These are phyloP conservation scores for Chymomyza costata DNA, from an alignment of 1,140 invertebrate genomes.

Conservation along the genomic window DNA sequence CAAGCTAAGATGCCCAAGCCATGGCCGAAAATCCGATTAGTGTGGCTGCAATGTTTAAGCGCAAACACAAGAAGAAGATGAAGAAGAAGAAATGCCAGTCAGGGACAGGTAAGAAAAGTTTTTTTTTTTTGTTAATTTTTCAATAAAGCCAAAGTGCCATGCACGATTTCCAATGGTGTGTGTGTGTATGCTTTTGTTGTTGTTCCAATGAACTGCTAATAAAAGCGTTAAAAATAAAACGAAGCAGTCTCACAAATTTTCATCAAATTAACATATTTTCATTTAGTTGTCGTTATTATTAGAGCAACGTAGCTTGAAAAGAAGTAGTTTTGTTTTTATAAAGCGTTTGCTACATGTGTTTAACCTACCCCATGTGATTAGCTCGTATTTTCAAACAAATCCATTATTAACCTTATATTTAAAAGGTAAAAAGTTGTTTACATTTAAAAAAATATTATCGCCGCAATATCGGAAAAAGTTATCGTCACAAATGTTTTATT, in stretches of 20 bases:
- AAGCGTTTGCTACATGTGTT: too few relatives aligned
- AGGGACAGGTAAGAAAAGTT: too few relatives aligned
- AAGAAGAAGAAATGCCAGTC: neutral
- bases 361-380: too few relatives aligned
- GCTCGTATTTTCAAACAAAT: too few relatives aligned
- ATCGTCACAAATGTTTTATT: too few relatives aligned
- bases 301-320: too few relatives aligned
- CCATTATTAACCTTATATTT: too few relatives aligned
- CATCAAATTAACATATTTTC: constrained; percentile 68
- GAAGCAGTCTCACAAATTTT: constrained; percentile 50
- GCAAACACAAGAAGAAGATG: constrained; percentile 8
- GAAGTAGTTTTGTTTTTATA: too few relatives aligned
- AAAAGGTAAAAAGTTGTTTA: too few relatives aligned
- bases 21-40: constrained; percentile 69
- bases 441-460: too few relatives aligned
- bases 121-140: too few relatives aligned
- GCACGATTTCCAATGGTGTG: constrained; percentile 59
- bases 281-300: constrained; percentile 32
- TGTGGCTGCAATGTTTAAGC: constrained; percentile 39
- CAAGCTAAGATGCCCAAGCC: constrained; percentile 26
- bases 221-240: constrained; percentile 49
- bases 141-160: constrained; percentile 29
- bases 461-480: too few relatives aligned
- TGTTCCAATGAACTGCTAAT: constrained; percentile 56
- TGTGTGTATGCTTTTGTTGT: constrained; percentile 20